Evolutionary conservation across 2,113 vertebrate species (phyloP).

Genomic region (Ptychochromis oligacanthus): DNA sequence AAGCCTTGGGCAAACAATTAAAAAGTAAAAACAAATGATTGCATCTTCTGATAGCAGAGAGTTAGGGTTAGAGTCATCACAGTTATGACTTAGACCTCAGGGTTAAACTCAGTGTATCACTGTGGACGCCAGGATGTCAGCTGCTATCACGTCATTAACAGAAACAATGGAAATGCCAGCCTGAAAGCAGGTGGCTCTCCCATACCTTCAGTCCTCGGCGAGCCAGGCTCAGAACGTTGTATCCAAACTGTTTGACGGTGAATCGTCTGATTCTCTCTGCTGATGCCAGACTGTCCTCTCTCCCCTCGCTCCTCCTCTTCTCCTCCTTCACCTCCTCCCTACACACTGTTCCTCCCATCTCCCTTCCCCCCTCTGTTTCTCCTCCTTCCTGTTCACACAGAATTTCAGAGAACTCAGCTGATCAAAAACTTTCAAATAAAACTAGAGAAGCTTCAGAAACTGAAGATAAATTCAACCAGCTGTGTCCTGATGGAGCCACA

Average conservation of each 20-base stretch:
- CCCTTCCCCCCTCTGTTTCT: neutral
- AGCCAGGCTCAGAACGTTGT: slow-evolving; percentile 85
- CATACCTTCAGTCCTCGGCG: slow-evolving; percentile 84
- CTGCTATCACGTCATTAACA: too few species aligned
- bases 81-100: too few species aligned
- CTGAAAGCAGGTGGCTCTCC: neutral
- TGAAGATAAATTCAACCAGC: neutral
- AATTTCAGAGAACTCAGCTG: neutral
- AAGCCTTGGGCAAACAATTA: too few species aligned
- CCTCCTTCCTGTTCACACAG: neutral
- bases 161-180: neutral
- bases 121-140: too few species aligned
- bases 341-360: slow-evolving; percentile 50
- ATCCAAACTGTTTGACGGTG: slow-evolving; percentile 73
- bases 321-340: slow-evolving; percentile 46
- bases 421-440: neutral
- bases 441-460: neutral
- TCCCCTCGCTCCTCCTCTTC: slow-evolving; percentile 45
- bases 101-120: too few species aligned
- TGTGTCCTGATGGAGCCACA: neutral
- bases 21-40: too few species aligned
- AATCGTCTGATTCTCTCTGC: slow-evolving; percentile 67
- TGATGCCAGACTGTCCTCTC: slow-evolving; percentile 78
- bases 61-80: too few species aligned
- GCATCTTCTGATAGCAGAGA: too few species aligned